Percentiles rank a stretch among this genome's conserved stretches.
Evolutionary conservation across 2,113 vertebrate species (phyloP).

Genomic region (Scomber japonicus): DNA sequence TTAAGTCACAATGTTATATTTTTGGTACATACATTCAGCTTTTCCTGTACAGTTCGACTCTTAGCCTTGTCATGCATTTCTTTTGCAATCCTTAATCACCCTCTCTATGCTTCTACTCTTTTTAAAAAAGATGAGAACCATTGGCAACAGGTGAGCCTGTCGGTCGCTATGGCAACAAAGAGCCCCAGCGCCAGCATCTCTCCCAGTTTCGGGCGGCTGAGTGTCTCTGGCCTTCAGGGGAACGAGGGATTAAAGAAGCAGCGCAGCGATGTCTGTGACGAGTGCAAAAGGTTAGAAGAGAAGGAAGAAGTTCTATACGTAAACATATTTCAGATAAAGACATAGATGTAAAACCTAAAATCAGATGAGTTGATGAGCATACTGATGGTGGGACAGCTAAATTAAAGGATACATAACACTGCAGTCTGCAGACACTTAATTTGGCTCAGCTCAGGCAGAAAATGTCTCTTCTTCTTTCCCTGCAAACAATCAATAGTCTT

Average conservation of each 20-base stretch:
- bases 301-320: neutral
- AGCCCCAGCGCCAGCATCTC: conserved; percentile 47
- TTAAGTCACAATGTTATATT: neutral
- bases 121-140: conserved; percentile 30
- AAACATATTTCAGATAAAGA: neutral
- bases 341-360: neutral
- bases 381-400: neutral
- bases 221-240: conserved; percentile 39
- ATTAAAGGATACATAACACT: neutral
- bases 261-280: neutral
- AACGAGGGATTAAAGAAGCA: neutral
- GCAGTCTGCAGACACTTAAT: neutral
- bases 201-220: conserved; percentile 15
- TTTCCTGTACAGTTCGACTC: too few species aligned
- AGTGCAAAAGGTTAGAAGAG: neutral
- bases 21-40: neutral
- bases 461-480: conserved; percentile 6
- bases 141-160: conserved; percentile 71
- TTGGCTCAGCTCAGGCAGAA: neutral
- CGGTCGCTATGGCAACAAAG: conserved; percentile 70
- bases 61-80: neutral
- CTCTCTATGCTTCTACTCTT: neutral
- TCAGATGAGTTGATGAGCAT: neutral
- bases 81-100: neutral
- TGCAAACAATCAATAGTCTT: conserved; percentile 36